Conservation (phyloP, 2,113 vertebrate genomes). For the Hystrix cristata region DNA sequence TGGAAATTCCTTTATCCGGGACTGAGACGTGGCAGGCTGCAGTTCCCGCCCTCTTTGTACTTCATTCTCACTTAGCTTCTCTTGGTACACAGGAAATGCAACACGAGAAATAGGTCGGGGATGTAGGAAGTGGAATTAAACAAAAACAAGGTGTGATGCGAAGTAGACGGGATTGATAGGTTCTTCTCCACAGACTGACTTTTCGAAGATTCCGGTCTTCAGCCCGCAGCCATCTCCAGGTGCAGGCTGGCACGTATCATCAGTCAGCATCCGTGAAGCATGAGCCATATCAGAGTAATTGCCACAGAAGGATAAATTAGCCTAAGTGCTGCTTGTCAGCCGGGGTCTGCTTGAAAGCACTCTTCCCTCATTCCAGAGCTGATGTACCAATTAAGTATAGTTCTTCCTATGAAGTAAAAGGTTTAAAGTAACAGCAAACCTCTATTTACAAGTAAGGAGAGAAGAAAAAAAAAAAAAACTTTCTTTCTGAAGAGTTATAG, state of each 20-base stretch:
- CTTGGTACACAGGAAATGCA: constrained; percentile 20
- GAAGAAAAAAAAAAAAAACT: not conserved
- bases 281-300: constrained; percentile 44
- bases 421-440: constrained; percentile 12
- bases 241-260: constrained; percentile 11
- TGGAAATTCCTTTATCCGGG: not conserved
- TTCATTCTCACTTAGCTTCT: not conserved
- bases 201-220: not conserved
- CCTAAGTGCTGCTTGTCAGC: constrained; percentile 19
- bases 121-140: not conserved
- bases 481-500: not conserved
- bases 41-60: not conserved
- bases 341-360: constrained; percentile 45
- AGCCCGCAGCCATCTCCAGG: constrained; percentile 69
- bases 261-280: not conserved
- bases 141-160: not conserved
- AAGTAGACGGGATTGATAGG: not conserved
- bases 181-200: not conserved
- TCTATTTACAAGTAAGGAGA: constrained; percentile 36
- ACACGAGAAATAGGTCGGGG: constrained; percentile 40
- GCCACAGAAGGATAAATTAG: constrained; percentile 66
- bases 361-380: constrained; percentile 32
- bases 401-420: not conserved
- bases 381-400: constrained; percentile 47
- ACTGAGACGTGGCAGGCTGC: not conserved